Evolutionary conservation across 2,797 vertebrate species (phyloP).

Genomic region (Lacerta viridis): DNA sequence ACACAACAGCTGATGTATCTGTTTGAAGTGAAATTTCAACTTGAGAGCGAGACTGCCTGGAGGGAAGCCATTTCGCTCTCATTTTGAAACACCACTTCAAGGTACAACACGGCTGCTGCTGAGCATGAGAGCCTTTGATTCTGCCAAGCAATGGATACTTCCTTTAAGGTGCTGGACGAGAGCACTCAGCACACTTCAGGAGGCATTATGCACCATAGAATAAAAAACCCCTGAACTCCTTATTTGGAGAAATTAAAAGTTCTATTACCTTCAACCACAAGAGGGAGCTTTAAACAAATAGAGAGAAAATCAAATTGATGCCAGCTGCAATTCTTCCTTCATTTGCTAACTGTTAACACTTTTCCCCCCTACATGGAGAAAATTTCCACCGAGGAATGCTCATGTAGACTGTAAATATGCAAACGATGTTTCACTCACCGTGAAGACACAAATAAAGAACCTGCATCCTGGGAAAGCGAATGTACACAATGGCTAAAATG

Average conservation of each 20-base stretch:
- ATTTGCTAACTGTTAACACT: not conserved
- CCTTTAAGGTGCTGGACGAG: not conserved
- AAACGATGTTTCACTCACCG: not conserved
- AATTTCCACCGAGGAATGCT: not conserved
- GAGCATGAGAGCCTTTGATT: constrained; percentile 4
- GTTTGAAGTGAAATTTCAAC: not conserved
- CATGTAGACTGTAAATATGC: too few relatives aligned
- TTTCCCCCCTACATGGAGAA: not conserved
- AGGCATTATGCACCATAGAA: not conserved
- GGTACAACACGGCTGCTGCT: not conserved
- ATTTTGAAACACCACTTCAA: constrained; percentile 13
- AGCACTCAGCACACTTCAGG: not conserved
- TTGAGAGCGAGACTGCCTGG: not conserved
- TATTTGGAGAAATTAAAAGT: not conserved
- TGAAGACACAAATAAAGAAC: too few relatives aligned
- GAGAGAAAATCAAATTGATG: not conserved
- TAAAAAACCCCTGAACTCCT: too few relatives aligned
- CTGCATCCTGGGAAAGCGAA: not conserved
- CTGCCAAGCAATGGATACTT: not conserved
- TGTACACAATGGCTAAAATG: not conserved
- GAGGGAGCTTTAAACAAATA: constrained; percentile 44
- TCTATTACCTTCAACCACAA: constrained; percentile 32
- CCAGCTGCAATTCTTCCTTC: not conserved
- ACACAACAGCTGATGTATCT: not conserved
- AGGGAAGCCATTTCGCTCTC: not conserved